These are phyloP conservation scores for Cathartes aura DNA, from an alignment of 2,113 vertebrate genomes.

Conservation along the genomic window DNA sequence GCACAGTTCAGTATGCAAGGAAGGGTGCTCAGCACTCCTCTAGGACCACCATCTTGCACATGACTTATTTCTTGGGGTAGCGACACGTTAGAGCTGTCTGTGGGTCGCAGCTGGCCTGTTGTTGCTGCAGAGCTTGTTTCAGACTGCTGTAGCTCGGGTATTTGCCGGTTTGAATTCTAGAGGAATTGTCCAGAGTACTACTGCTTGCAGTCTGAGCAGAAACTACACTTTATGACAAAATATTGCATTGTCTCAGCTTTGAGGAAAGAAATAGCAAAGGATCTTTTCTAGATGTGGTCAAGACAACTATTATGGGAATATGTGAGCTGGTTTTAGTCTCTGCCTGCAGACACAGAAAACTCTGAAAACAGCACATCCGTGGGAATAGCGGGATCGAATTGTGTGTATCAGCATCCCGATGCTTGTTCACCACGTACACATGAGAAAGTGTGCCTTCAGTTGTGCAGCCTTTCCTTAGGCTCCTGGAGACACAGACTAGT, in stretches of 20 bases:
- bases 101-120: not conserved
- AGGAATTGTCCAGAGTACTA: not conserved
- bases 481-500: not conserved
- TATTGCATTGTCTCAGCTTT: not conserved
- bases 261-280: not conserved
- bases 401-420: not conserved
- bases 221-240: not conserved
- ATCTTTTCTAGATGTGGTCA: not conserved
- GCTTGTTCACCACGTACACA: not conserved
- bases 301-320: not conserved
- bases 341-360: not conserved
- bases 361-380: not conserved
- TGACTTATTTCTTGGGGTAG: not conserved
- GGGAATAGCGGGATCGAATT: not conserved
- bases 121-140: not conserved
- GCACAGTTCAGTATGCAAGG: rapidly evolving
- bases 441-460: rapidly evolving
- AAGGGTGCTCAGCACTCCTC: not conserved
- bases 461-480: not conserved
- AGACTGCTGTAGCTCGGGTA: not conserved
- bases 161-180: not conserved
- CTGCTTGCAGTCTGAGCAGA: not conserved
- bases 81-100: not conserved
- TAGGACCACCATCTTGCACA: not conserved
- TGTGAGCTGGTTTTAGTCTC: not conserved